phyloP scores from a whole-genome alignment of 2,797 vertebrate genomes.

The Argyrosomus regius region DNA sequence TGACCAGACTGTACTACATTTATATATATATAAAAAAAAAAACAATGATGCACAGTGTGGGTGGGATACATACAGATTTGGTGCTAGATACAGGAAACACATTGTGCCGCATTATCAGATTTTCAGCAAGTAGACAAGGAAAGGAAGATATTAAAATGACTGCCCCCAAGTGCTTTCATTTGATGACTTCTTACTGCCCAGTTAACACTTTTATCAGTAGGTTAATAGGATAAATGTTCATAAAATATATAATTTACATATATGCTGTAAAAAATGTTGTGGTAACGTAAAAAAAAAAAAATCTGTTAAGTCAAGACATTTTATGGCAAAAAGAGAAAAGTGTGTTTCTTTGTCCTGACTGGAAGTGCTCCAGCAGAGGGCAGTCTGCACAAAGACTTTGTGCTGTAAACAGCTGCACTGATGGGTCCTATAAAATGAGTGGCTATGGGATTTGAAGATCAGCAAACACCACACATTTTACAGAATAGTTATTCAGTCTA shows the following conservation, averaged over 20 bases:
- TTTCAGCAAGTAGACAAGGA: not conserved
- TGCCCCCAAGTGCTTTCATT: not conserved
- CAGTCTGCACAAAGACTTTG: slow-evolving; percentile 70
- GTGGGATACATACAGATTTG: not conserved
- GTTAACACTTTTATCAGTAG: not conserved
- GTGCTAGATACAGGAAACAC: not conserved
- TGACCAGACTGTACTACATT: slow-evolving; percentile 3
- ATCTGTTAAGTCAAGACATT: not conserved
- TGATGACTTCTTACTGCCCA: not conserved
- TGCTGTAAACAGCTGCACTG: slow-evolving; percentile 19
- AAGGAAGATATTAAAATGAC: not conserved
- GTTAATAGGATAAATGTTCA: not conserved
- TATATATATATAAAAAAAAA: not conserved
- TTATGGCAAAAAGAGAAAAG: not conserved
- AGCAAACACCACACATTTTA: not conserved
- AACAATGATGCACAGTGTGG: not conserved
- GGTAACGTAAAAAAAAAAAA: rapidly evolving
- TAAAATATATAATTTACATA: not conserved
- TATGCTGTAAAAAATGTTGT: not conserved
- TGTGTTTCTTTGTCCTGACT: slow-evolving; percentile 8
- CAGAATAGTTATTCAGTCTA: slow-evolving; percentile 16
- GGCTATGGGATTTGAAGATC: slow-evolving; percentile 25
- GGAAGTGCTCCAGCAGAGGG: slow-evolving; percentile 75
- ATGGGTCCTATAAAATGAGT: slow-evolving; percentile 14
- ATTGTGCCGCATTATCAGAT: not conserved